Evolutionary conservation across 2,797 vertebrate genomes (phyloP), one percentile per base, ranked within the genome.

Genomic region (Neomorphus geoffroyi): DNA sequence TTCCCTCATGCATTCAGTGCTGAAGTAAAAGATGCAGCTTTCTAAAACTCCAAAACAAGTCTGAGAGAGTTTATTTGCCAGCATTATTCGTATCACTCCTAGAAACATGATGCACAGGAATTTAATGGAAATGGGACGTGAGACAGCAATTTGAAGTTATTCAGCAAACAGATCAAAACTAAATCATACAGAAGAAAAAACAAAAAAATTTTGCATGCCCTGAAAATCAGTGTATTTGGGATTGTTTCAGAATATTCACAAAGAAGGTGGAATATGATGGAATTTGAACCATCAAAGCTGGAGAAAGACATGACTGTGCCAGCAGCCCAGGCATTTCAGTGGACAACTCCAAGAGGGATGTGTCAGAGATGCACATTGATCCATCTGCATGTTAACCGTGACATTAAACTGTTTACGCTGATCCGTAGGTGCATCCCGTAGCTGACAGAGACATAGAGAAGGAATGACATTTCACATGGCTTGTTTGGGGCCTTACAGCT

Each of bases 361-460:
- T 2, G 3, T 14, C 33, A 35, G 39, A 32, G 48, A 18, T 18
- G 32, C 12, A 16, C 28, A 11, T 2, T 0, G 1, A 9, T 26
- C 5, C 0, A 2, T 17, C 13, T 11, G 3, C 10, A 27, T 30
- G 22, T 80, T 61, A 61, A 13, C 16, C 51, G 9, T 26, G 26
- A 37, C 18, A 15, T 15, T 30, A 46, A 78, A 58, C 2, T 14
- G 9, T 17, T 71, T 46, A 10, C 1, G 35, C 18, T 0, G 2
- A 32, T 14, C 45, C 18, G 26, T 3, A 64, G 64, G 24, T 5
- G 8, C 24, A 60, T 14, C 24, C 2, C 19, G 19, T 8, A 7
- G 24, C 6, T 51, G 15, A 39, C 46, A 58, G 41, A 32, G 14
- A 19, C 8, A 3, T 5, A 33, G 27, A 69, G 6, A 4, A 33